Base-by-base conservation (phyloP, 2,797 vertebrate genomes). In the Morelia viridis region DNA sequence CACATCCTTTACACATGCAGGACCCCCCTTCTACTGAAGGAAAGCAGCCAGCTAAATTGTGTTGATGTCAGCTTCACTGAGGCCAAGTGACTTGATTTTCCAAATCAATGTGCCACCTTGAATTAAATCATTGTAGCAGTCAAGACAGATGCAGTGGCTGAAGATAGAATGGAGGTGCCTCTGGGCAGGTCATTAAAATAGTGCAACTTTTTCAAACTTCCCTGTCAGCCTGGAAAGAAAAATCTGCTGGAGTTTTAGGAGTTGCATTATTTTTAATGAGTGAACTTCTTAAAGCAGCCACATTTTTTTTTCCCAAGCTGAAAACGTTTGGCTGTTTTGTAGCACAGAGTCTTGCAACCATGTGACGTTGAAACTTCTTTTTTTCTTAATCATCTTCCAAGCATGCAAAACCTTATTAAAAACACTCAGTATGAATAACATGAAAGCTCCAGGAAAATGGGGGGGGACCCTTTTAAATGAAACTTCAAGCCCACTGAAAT, bases 401-500 rank as follows among this genome's bases (percentile, higher is more conserved):
- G 19, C 6, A 9, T 76, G 35, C 9, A 2, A 41, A 22, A 35
- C 8, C 17, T 50, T 50, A 41, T 41, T 76, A 9, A 76, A 76
- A 76, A 76, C 1, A 22, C 0, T 0, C 24, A 64, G 1, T 5
- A 91, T 24, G 0, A 83, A 71, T 53, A 31, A 62, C 88, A 92
- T 0, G 11, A 2, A 93, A 93, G n/a, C 2, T 85, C 0, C 58
- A 61, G 31, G 35, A 50, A 1, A 41, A 11, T 88, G 50, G 50
- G 50, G 6, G 6, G 6, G 6, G 6, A 93, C 71, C 3, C 80
- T 57, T 93, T 87, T 93, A 91, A 60, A 31, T 89, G 60, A 89
- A 92, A 35, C 13, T 93, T 92, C 56, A 92, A 87, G 94, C 84
- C 89, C 91, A 86, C 91, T 92, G 91, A 92, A 91, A 61, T 31